Evolutionary conservation across 2,113 vertebrate genomes (phyloP).

Genomic region (Cygnus buccinator): DNA sequence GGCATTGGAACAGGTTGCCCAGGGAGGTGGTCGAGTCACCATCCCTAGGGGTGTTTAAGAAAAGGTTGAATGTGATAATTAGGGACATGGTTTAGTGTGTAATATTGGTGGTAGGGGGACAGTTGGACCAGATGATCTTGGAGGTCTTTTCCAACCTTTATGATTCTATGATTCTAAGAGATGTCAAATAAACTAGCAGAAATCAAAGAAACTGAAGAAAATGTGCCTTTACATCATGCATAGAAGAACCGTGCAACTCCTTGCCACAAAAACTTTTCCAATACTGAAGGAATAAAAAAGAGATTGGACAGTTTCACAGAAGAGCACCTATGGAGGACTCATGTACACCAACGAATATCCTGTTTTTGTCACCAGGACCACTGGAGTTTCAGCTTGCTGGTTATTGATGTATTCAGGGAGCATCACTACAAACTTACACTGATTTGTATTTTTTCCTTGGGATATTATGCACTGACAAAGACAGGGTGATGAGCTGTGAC

Average conservation of each 20-base stretch:
- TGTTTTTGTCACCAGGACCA: neutral
- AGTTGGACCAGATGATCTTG: too few relatives aligned
- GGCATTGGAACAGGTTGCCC: too few relatives aligned
- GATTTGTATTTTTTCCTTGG: neutral
- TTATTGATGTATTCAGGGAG: neutral
- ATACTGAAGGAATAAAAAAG: neutral
- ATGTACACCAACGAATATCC: neutral
- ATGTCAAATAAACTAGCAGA: neutral
- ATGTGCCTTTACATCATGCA: fast-evolving
- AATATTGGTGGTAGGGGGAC: too few relatives aligned
- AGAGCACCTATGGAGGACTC: neutral
- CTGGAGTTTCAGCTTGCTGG: neutral
- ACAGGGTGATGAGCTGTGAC: neutral
- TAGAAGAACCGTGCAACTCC: neutral
- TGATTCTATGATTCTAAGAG: neutral
- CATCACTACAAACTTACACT: fast-evolving
- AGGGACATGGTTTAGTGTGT: too few relatives aligned
- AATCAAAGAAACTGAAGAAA: neutral
- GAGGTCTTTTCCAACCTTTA: too few relatives aligned
- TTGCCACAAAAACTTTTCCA: neutral
- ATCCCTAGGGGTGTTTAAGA: too few relatives aligned
- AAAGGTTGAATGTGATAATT: too few relatives aligned
- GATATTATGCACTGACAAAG: neutral
- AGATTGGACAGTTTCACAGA: fast-evolving
- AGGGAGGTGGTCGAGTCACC: too few relatives aligned